A percentile compares a stretch with the other conserved stretches of the same genome.
Conservation (phyloP, 2,888 invertebrate genomes). For the Sepioteuthis lessoniana region DNA sequence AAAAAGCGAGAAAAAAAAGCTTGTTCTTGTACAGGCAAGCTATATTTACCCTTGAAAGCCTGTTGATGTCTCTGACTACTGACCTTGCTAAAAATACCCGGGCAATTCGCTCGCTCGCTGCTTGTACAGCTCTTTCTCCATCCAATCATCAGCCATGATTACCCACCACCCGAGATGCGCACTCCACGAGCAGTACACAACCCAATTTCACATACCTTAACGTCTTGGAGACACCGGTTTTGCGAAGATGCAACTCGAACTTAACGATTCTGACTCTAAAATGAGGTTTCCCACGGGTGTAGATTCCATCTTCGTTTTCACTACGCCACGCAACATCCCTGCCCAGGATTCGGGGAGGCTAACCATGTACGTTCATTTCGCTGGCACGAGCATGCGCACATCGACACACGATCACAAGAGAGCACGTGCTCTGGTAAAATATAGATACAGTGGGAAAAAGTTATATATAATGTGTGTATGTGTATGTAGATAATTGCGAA, state of each 20-base stretch:
- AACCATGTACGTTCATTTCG: slow-evolving; percentile 5
- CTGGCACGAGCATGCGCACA: not conserved
- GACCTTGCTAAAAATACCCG: slow-evolving; percentile 11
- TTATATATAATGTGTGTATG: too few relatives aligned
- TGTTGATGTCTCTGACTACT: slow-evolving; percentile 6
- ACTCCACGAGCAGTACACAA: not conserved
- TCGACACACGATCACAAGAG: not conserved
- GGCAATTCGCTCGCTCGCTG: not conserved
- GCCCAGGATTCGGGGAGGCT: not conserved
- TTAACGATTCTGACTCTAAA: not conserved
- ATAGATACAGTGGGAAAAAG: not conserved
- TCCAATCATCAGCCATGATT: not conserved
- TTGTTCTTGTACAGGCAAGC: not conserved
- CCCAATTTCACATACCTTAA: not conserved
- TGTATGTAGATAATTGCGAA: not conserved
- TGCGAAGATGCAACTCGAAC: not conserved
- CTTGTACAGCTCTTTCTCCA: not conserved
- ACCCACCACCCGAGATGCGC: not conserved
- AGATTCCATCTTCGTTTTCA: not conserved
- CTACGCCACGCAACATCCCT: slow-evolving; percentile 16
- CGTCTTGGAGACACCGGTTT: not conserved
- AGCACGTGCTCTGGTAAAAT: not conserved
- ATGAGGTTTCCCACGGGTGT: slow-evolving; percentile 17
- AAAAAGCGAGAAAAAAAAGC: too few relatives aligned
- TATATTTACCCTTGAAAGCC: slow-evolving; percentile 33